Conservation (phyloP, 2,113 vertebrate species). For the Leptosomus discolor region DNA sequence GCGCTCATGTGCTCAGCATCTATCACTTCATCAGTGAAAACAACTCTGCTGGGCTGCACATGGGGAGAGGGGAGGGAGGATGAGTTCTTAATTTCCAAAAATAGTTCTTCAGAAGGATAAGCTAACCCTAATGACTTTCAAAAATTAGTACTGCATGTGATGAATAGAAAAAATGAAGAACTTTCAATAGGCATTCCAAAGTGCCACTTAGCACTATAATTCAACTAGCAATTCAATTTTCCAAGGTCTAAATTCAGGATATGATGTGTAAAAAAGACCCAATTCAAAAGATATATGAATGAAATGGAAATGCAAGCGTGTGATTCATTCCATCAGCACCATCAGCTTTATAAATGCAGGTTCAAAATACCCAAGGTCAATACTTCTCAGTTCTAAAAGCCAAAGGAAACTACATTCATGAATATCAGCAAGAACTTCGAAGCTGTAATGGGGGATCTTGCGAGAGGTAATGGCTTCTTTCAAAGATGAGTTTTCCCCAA, state of each 20-base stretch:
- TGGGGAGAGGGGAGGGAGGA: neutral
- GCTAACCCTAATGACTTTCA: neutral
- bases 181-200: neutral
- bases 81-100: neutral
- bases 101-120: neutral
- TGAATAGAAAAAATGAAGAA: neutral
- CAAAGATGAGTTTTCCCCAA: neutral
- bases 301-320: neutral
- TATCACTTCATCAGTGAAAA: neutral
- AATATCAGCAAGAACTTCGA: neutral
- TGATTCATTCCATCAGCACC: slow-evolving; percentile 15
- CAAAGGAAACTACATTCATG: neutral
- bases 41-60: neutral
- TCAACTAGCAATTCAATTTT: slow-evolving; percentile 32
- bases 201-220: slow-evolving; percentile 16
- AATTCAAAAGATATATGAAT: slow-evolving; percentile 18
- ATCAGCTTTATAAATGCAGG: slow-evolving; percentile 9
- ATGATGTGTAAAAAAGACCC: neutral
- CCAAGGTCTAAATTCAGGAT: slow-evolving; percentile 17
- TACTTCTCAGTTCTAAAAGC: neutral
- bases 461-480: neutral
- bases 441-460: neutral
- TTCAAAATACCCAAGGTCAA: slow-evolving; percentile 33
- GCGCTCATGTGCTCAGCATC: neutral
- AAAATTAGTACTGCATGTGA: neutral